These are phyloP conservation scores for Acanthosoma haemorrhoidale DNA, from an alignment of 2,888 invertebrate genomes.

Conservation along the genomic window DNA sequence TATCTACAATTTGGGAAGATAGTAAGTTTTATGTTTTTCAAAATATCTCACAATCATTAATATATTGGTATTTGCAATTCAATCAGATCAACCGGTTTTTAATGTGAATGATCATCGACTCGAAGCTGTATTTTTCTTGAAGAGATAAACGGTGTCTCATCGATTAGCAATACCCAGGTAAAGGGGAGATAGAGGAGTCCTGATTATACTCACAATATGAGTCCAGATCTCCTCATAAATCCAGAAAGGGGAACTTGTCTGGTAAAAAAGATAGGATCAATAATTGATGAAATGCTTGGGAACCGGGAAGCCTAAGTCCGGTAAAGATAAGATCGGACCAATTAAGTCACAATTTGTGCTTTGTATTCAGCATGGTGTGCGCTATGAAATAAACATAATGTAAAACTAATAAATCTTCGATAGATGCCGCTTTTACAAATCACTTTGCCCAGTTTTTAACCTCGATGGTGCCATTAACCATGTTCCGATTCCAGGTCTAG, in stretches of 20 bases:
- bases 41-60: no score
- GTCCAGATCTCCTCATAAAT: not conserved
- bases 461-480: not conserved
- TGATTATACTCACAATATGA: no score
- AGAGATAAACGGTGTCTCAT: no score
- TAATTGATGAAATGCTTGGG: not conserved
- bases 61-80: no score
- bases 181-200: no score
- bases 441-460: not conserved
- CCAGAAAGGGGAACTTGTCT: not conserved
- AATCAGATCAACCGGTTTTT: no score
- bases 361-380: not conserved
- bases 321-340: constrained; percentile 21
- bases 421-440: not conserved
- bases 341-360: constrained; percentile 25
- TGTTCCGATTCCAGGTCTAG: not conserved
- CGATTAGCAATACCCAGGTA: no score
- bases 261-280: not conserved
- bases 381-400: constrained; percentile 16
- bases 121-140: no score
- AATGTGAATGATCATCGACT: no score
- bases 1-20: no score
- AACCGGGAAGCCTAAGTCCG: not conserved
- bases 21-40: no score
- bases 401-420: not conserved